Conservation (phyloP, 2,888 invertebrate species). For the Malthinus flaveolus region DNA sequence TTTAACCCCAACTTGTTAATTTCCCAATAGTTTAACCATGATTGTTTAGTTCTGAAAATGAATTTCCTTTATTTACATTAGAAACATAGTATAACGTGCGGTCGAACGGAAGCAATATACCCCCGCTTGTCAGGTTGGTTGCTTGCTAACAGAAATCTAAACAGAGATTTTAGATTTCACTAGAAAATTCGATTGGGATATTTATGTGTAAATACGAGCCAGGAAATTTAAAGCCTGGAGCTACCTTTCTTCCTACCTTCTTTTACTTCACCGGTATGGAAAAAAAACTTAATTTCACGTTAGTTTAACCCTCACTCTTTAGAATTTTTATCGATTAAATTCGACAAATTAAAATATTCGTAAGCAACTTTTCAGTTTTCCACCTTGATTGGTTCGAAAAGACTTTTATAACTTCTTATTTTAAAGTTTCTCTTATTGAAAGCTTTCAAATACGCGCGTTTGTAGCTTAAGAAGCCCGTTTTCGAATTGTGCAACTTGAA, state of each 20-base stretch:
- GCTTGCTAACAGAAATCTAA: constrained; percentile 41
- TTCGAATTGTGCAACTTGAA: too few species aligned
- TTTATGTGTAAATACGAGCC: constrained; percentile 43
- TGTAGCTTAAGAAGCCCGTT: too few species aligned
- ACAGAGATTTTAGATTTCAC: constrained; percentile 38
- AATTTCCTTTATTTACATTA: constrained; percentile 41
- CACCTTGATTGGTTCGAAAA: too few species aligned
- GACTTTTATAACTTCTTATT: too few species aligned
- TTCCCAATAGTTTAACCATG: constrained; percentile 4
- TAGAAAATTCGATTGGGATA: constrained; percentile 45
- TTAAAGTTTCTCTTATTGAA: too few species aligned
- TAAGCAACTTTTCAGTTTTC: too few species aligned
- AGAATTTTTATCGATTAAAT: too few species aligned
- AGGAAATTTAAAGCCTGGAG: constrained; percentile 37
- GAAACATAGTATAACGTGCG: constrained; percentile 35
- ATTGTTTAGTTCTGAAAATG: neutral
- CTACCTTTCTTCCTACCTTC: constrained; percentile 32
- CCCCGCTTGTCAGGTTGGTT: constrained; percentile 33
- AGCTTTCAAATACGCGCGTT: too few species aligned
- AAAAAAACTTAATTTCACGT: constrained; percentile 18
- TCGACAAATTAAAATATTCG: too few species aligned
- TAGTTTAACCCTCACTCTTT: neutral
- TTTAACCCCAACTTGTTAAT: neutral
- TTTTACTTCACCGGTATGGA: constrained; percentile 4
- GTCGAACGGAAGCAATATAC: constrained; percentile 46